These are phyloP conservation scores for Clarias fuscus DNA, from an alignment of 2,797 vertebrate species.

Conservation along the genomic window DNA sequence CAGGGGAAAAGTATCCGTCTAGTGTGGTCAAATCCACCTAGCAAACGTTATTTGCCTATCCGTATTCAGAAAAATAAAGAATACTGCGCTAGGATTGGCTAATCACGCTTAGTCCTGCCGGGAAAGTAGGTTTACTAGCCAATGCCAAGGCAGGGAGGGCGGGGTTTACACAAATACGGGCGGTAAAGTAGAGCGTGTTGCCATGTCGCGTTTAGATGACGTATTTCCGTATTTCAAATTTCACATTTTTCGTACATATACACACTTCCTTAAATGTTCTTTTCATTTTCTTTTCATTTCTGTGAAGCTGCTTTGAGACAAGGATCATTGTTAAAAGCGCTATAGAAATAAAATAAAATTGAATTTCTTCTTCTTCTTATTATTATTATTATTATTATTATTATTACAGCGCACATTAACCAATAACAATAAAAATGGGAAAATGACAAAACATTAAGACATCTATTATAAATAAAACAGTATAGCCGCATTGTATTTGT, in stretches of 20 bases:
- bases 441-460: not conserved
- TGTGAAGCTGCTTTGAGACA: no score
- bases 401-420: not conserved
- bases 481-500: not conserved
- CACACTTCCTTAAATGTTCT: no score
- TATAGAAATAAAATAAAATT: no score
- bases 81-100: not conserved
- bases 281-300: no score
- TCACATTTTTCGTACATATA: no score
- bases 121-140: not conserved
- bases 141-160: not conserved
- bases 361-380: not conserved
- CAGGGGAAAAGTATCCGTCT: not conserved
- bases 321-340: no score
- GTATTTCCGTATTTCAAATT: not conserved
- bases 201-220: slow-evolving; percentile 43
- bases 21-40: not conserved
- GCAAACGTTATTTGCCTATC: not conserved
- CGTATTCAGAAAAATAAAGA: not conserved
- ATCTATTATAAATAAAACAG: not conserved
- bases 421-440: not conserved
- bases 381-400: no score
- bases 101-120: not conserved
- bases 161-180: not conserved
- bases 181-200: slow-evolving; percentile 5